Conservation (phyloP, 1,140 invertebrate species). For the Ceratina calcarata region DNA sequence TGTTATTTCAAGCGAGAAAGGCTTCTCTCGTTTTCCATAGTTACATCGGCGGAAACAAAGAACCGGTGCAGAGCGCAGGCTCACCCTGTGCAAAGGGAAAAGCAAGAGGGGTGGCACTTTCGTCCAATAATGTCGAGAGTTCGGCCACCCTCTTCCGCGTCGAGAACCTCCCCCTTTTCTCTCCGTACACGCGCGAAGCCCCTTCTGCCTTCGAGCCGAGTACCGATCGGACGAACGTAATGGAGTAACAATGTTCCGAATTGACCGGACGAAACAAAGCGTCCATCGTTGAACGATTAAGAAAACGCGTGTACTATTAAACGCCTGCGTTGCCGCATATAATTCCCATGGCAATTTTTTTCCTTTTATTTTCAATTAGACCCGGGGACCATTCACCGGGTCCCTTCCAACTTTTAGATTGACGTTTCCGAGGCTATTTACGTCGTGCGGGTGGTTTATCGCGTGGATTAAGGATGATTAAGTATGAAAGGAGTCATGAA, state of each 20-base stretch:
- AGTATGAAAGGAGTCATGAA: constrained; percentile 61
- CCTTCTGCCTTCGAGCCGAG: background rate
- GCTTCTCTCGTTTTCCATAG: constrained; percentile 28
- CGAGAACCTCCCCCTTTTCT: constrained; percentile 27
- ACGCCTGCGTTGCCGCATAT: background rate
- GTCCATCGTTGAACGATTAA: too few species aligned
- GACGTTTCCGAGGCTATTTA: constrained; percentile 65
- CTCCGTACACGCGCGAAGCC: background rate
- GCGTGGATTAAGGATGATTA: constrained; percentile 62
- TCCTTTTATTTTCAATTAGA: background rate
- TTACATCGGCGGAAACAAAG: constrained; percentile 39
- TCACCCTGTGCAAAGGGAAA: constrained; percentile 21
- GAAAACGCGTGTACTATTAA: background rate
- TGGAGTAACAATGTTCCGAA: constrained; percentile 46
- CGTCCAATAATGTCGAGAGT: constrained; percentile 42
- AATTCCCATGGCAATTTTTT: background rate
- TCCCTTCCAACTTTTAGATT: constrained; percentile 64
- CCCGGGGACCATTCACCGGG: constrained; percentile 33
- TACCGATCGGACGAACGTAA: constrained; percentile 34
- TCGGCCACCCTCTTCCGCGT: constrained; percentile 6
- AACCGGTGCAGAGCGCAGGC: constrained; percentile 29
- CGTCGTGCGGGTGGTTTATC: constrained; percentile 63
- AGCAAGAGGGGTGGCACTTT: constrained; percentile 23
- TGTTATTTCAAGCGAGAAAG: background rate
- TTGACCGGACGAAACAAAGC: constrained; percentile 41